Base-by-base conservation (phyloP, 1,140 invertebrate species). In the Heliothis virescens region DNA sequence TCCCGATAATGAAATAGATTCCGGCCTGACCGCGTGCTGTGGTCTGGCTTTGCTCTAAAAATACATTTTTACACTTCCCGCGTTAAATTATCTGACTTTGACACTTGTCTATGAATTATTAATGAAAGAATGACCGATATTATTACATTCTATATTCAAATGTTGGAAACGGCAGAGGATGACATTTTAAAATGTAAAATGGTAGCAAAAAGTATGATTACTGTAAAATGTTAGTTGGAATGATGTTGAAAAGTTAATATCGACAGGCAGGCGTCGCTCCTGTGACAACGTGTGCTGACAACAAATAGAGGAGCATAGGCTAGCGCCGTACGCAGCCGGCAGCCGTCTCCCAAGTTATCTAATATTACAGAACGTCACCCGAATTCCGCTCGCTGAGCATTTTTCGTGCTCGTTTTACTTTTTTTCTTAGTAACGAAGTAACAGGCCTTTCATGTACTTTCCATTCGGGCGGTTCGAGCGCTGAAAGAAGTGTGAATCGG, bases 371-470 rank as follows among this genome's bases (percentile, higher is more conserved):
- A 34, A 67, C 72, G 63, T 79, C 67, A 83, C 79, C 81, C 79
- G 72, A 85, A 83, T 82, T 76, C 53, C n/a, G 77, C 53, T 67
- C 80, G 72, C 9, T 78, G 83, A 85, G 76, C 82, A 81, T 83
- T 76, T 86, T 82, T 83, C 73, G 83, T 79, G 79, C 76, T 77
- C 78, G 86, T 89, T 91, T 87, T 85, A 80, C 69, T 85, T 90
- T 91, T 89, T 92, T 91, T 90, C 88, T 91, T 86, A 85, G 84
- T 91, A 87, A 90, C 88, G 87, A 89, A 87, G 91, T 91, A 90
- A 89, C 85, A 82, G 86, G 86, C 92, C 93, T 94, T 94, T 94
- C 86, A 94, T 94, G 93, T 93, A 84, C 86, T 91, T 93, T 93
- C 92, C 92, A 85, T 92, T 87, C 89, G 88, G 90, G 53, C 91